Percentiles rank a stretch among this genome's conserved stretches.
Conservation (phyloP, 2,113 vertebrate genomes). For the Notarius lentiginosus region DNA sequence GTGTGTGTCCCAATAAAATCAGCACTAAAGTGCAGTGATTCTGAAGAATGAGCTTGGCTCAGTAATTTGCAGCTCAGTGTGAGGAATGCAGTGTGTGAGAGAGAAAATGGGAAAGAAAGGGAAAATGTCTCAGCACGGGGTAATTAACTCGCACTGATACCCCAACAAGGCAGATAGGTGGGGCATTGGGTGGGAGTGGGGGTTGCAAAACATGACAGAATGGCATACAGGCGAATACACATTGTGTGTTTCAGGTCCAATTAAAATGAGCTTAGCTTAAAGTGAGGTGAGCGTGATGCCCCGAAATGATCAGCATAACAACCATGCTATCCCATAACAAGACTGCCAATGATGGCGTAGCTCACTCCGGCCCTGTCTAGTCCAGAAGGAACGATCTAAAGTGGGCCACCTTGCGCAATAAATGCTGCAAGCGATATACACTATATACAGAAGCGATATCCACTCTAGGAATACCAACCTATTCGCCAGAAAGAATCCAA, state of each 20-base stretch:
- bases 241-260: conserved; percentile 8
- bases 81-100: conserved; percentile 74
- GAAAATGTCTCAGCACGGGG: conserved; percentile 44
- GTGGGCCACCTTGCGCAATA: no score
- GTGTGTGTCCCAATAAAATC: conserved; percentile 74
- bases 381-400: no score
- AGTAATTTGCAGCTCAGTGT: conserved; percentile 76
- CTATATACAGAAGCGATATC: no score
- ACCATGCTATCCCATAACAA: conserved; percentile 6
- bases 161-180: not conserved
- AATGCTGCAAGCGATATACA: no score
- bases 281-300: not conserved
- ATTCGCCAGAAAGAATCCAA: no score
- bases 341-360: no score
- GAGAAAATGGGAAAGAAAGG: not conserved
- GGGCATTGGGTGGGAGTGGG: not conserved
- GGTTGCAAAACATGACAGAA: not conserved
- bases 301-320: not conserved
- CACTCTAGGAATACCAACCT: no score
- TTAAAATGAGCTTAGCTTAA: conserved; percentile 7
- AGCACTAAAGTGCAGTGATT: conserved; percentile 78
- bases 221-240: not conserved
- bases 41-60: conserved; percentile 74
- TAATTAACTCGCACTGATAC: conserved; percentile 68
- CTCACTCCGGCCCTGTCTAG: no score